Evolutionary conservation across 2,888 invertebrate genomes (phyloP), one percentile per base, ranked within the genome.

Genomic region (Cosmia trapezina): DNA sequence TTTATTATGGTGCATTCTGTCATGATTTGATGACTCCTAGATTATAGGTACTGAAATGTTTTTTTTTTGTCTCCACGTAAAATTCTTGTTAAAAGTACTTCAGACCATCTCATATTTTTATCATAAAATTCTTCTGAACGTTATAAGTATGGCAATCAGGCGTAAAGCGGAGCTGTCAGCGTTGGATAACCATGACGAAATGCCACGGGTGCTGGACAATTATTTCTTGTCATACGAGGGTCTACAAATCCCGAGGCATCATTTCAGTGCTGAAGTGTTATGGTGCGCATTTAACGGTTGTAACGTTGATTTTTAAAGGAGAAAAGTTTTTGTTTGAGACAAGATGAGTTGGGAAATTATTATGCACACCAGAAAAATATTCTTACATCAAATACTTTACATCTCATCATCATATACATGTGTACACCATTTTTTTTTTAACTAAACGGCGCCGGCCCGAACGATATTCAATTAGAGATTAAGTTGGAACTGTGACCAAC

Each of bases 161-260:
- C 49, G 54, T 67, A 78, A 86, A 81, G 73, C 66, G 71, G n/a
- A 28, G 19, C 78, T 83, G 85, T 85, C 85, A 85, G 70, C 72
- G 22, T 6, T 56, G 61, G 60, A 78, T 65, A 62, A 60, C 33
- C 47, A 53, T 73, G 85, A 80, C 71, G 71, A 74, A 80, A 82
- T 56, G 75, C 60, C 71, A 61, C 53, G 74, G 2, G 54, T 22
- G 64, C n/a, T 11, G 54, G 51, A 73, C 83, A 80, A 5, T 82
- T 71, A 78, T 80, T 85, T 85, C 84, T 73, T 84, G 76, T 77
- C 78, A 76, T 72, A 67, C 63, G 60, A 60, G 68, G 54, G 65
- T 37, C 62, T 72, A 49, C 78, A 80, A 80, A 76, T 80, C 82
- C 70, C 67, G 22, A 19, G 33, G 6, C 53, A 60, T 67, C 67